Conservation (phyloP, 2,113 vertebrate genomes). For the Murina feae region DNA sequence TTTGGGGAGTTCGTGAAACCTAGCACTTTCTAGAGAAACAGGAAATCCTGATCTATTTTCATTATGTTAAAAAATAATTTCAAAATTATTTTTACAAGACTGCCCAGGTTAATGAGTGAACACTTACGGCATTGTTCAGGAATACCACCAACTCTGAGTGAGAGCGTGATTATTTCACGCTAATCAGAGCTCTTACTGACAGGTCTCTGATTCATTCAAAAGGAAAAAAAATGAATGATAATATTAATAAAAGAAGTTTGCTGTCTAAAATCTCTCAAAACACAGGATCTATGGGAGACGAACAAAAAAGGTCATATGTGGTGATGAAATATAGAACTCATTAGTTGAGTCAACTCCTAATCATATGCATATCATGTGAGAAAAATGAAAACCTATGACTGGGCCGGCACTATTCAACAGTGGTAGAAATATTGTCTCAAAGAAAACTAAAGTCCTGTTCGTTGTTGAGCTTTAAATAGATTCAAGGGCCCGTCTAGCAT, state of each 20-base stretch:
- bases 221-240: not conserved
- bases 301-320: not conserved
- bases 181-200: not conserved
- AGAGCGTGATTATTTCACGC: not conserved
- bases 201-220: not conserved
- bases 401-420: not conserved
- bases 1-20: not conserved
- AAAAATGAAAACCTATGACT: not conserved
- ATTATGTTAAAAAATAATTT: not conserved
- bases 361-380: not conserved
- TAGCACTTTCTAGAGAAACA: not conserved
- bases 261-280: constrained; percentile 11
- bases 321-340: not conserved
- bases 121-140: not conserved
- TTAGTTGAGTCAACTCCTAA: not conserved
- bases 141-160: not conserved
- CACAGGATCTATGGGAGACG: not conserved
- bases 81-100: not conserved
- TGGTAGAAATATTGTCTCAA: not conserved
- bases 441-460: not conserved
- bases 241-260: not conserved
- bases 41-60: constrained; percentile 1
- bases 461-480: not conserved
- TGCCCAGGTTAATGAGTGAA: not conserved
- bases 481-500: not conserved